These are phyloP conservation scores for Diloba caeruleocephala DNA, from an alignment of 2,888 invertebrate genomes.

Conservation along the genomic window DNA sequence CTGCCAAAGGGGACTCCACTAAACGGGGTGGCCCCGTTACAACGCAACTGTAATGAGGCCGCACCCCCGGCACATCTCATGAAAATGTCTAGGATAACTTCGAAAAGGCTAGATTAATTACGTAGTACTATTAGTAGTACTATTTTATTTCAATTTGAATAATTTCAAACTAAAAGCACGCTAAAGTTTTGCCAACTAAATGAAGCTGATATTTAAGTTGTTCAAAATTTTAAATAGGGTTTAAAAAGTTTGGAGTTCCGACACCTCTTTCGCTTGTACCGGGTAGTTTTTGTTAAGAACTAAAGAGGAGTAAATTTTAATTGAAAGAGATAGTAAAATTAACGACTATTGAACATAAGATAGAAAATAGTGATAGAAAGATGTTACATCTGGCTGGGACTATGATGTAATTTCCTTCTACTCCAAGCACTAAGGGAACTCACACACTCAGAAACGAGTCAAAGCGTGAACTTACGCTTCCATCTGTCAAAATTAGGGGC, in stretches of 20 bases:
- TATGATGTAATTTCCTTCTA: too few species aligned
- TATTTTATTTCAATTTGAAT: conserved; percentile 20
- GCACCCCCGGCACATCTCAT: too few species aligned
- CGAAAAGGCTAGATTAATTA: conserved; percentile 7
- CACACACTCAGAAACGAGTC: too few species aligned
- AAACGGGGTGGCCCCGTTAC: too few species aligned
- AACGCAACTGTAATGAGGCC: too few species aligned
- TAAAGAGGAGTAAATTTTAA: conserved; percentile 41
- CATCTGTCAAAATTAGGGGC: too few species aligned
- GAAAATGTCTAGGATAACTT: too few species aligned
- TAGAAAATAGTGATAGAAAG: too few species aligned
- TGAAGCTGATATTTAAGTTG: conserved; percentile 45
- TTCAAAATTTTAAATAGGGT: conserved; percentile 42
- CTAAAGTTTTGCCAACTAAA: conserved; percentile 24
- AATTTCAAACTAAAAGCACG: conserved; percentile 14
- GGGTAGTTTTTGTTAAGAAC: conserved; percentile 37
- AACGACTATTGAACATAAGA: conserved; percentile 20
- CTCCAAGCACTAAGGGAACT: too few species aligned
- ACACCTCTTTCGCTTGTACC: conserved; percentile 35
- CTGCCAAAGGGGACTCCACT: too few species aligned
- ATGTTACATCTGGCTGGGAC: too few species aligned
- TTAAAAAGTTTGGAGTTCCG: conserved; percentile 42
- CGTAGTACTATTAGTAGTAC: conserved; percentile 1
- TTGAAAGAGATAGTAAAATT: conserved; percentile 41
- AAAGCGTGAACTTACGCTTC: too few species aligned